Conservation (phyloP, 2,888 invertebrate species). For the Amphimallon solstitiale region DNA sequence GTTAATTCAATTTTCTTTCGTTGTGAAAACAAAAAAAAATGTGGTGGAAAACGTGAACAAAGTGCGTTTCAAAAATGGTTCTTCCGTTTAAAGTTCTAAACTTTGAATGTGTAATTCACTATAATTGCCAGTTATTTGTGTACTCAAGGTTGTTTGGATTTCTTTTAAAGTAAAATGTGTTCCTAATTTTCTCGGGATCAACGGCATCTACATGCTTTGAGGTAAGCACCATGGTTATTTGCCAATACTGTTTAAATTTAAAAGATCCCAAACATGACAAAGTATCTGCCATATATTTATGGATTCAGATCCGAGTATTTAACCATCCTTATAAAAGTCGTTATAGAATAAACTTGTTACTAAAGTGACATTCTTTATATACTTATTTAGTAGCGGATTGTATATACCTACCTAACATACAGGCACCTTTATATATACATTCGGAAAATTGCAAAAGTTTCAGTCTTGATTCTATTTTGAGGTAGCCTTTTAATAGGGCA, state of each 20-base stretch:
- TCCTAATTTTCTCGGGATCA: constrained; percentile 48
- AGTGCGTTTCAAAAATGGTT: constrained; percentile 18
- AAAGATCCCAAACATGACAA: background rate
- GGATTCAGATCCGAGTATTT: constrained; percentile 9
- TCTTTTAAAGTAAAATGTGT: constrained; percentile 49
- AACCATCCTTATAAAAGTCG: constrained; percentile 16
- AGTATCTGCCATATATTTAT: too few relatives aligned
- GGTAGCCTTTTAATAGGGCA: constrained; percentile 11
- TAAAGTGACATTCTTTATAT: constrained; percentile 25
- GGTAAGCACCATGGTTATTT: constrained; percentile 43
- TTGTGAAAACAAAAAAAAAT: constrained; percentile 29
- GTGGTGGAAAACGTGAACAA: constrained; percentile 31
- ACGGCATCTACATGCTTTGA: constrained; percentile 48
- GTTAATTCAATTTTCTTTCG: constrained; percentile 13
- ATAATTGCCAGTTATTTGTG: constrained; percentile 41
- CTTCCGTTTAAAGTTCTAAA: constrained; percentile 8
- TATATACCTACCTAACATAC: too few relatives aligned
- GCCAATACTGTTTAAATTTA: background rate
- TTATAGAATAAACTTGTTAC: background rate
- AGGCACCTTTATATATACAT: too few relatives aligned
- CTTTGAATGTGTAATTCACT: constrained; percentile 40
- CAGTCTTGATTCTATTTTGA: constrained; percentile 1
- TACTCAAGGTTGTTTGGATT: constrained; percentile 51
- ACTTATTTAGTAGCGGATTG: constrained; percentile 10
- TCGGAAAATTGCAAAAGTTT: constrained; percentile 21